phyloP scores from a whole-genome alignment of 2,888 invertebrate genomes.

The Dasysyrphus tricinctus region DNA sequence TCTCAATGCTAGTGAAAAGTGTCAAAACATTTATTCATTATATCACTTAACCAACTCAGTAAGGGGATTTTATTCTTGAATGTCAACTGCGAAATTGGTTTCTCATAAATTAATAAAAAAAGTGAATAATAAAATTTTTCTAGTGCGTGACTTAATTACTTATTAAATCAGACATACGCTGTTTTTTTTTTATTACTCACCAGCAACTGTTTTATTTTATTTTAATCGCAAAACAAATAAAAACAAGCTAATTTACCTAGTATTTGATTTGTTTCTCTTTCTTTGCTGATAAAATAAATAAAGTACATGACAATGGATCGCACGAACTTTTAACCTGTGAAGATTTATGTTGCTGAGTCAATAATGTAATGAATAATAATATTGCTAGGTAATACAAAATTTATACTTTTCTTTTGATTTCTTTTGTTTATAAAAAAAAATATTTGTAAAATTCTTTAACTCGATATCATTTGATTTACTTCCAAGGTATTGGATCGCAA shows the following conservation, averaged over 20 bases:
- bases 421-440: too few relatives aligned
- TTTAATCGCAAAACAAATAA: neutral
- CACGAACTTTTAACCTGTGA: too few relatives aligned
- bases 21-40: neutral
- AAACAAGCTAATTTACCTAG: neutral
- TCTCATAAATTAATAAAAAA: neutral
- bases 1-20: neutral
- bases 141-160: neutral
- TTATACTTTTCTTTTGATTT: too few relatives aligned
- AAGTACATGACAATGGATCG: too few relatives aligned
- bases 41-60: neutral
- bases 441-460: too few relatives aligned
- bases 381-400: too few relatives aligned
- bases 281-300: too few relatives aligned
- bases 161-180: neutral
- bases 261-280: neutral
- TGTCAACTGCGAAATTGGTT: constrained; percentile 2
- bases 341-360: too few relatives aligned
- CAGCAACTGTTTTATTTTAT: neutral
- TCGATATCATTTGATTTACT: too few relatives aligned
- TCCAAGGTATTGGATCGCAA: too few relatives aligned
- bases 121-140: neutral
- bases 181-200: neutral
- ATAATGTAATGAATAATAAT: too few relatives aligned
- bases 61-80: constrained; percentile 3